Base-by-base conservation (phyloP, 2,113 vertebrate genomes). In the Bubo bubo region DNA sequence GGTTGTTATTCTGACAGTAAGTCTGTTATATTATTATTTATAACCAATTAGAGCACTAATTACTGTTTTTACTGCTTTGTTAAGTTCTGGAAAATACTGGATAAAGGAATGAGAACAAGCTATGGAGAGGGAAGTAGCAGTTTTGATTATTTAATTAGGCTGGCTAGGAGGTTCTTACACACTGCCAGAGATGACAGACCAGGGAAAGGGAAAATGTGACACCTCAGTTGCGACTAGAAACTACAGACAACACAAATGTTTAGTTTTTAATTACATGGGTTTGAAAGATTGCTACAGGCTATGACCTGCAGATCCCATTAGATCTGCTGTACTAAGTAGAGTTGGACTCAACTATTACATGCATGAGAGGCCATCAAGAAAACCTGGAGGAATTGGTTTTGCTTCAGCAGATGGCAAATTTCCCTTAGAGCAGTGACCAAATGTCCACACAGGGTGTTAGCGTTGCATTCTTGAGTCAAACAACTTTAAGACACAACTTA, bases 1-100 rank as follows among this genome's bases (percentile, higher is more conserved):
- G 92, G 94, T 86, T 97, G 95, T 95, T 97, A 95, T 93, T 98
- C 97, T 97, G 97, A 98, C 97, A 98, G 90, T 91, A 94, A 91
- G 83, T 94, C 97, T 97, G 95, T 96, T 92, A 72, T 91, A 89
- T 92, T 95, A 63, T 96, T 97, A 83, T 97, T 95, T 94, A 95
- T 85, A 97, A 92, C 74, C 88, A 81, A 88, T 81, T 86, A 49
- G 71, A 67, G 63, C 67, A 30, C 70, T 97, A 95, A 95, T 97
- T 86, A 32, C 75, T 93, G 79, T 82, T 96, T 81, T 81, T 85
- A 91, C 52, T 70, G 86, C 37, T 82, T 96, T 96, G 56, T 41
- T 58, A 84, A 73, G 32, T 90, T 91, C 88, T 63, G 62, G 34
- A 66, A 76, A 94, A 50, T 14, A 52, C 7, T 16, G 28, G 13